A percentile compares a stretch with the other conserved stretches of the same genome.
These are phyloP conservation scores for Crambe crambe DNA, from an alignment of 37 sponge, comb jelly and placozoan genomes.

Conservation along the genomic window DNA sequence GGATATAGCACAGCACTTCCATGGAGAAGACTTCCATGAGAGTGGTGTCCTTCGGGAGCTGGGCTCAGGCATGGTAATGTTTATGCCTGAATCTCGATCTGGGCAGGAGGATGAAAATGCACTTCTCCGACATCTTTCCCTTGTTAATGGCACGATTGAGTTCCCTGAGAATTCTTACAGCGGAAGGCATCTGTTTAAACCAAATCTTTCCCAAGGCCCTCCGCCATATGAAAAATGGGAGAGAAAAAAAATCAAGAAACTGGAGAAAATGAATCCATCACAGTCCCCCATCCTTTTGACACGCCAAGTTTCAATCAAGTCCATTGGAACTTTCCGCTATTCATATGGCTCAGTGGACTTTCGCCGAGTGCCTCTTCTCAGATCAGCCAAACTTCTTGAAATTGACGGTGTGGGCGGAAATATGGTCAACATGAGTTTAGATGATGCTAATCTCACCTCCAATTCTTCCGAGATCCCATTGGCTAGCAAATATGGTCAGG, in stretches of 20 bases:
- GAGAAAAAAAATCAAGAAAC: slow-evolving; percentile 26
- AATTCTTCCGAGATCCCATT: slow-evolving; percentile 50
- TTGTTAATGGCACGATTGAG: slow-evolving; percentile 15
- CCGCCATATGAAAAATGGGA: slow-evolving; percentile 41
- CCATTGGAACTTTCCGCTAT: slow-evolving; percentile 25
- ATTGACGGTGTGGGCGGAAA: slow-evolving; percentile 44
- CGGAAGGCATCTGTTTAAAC: slow-evolving; percentile 21
- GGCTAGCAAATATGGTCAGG: slow-evolving; percentile 66
- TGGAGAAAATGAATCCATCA: slow-evolving; percentile 42
- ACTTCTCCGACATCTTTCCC: slow-evolving; percentile 22
- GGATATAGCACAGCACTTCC: slow-evolving; percentile 67
- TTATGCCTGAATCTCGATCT: slow-evolving; percentile 29
- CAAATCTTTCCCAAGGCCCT: background rate
- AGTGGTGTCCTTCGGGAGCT: background rate
- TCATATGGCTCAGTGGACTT: slow-evolving; percentile 63
- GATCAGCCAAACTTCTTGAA: slow-evolving; percentile 50
- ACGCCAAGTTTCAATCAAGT: slow-evolving; percentile 12
- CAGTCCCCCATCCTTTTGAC: background rate
- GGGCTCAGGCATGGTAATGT: slow-evolving; percentile 44
- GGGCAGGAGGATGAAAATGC: slow-evolving; percentile 32
- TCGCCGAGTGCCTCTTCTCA: slow-evolving; percentile 49
- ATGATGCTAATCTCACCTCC: slow-evolving; percentile 31
- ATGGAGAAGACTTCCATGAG: slow-evolving; percentile 31
- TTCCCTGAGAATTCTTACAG: slow-evolving; percentile 33
- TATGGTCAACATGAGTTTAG: slow-evolving; percentile 41